These are phyloP conservation scores for Latrodectus hesperus DNA, from an alignment of 2,888 invertebrate species.

Conservation along the genomic window DNA sequence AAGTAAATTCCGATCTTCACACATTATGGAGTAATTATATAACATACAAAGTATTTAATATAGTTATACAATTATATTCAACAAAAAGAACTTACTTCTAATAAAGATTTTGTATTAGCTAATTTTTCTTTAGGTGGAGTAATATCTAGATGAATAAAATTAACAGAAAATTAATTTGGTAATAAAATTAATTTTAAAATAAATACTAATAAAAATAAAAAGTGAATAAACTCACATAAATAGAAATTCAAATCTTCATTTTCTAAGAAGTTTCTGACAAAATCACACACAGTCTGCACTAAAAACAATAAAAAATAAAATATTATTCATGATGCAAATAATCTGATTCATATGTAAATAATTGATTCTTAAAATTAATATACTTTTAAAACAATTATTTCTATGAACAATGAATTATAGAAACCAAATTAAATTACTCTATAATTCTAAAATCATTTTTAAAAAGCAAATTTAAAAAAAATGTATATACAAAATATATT, in stretches of 20 bases:
- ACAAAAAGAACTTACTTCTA: constrained; percentile 25
- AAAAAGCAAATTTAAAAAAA: too few relatives aligned
- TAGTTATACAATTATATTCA: too few relatives aligned
- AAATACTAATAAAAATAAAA: neutral
- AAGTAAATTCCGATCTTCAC: too few relatives aligned
- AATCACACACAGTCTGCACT: constrained; percentile 82
- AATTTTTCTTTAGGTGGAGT: constrained; percentile 87
- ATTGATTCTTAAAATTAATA: too few relatives aligned
- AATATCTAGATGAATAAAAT: constrained; percentile 76
- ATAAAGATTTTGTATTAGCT: constrained; percentile 75
- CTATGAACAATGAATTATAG: too few relatives aligned
- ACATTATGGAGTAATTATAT: neutral
- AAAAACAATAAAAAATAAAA: constrained; percentile 59
- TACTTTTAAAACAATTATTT: too few relatives aligned
- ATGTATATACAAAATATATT: too few relatives aligned
- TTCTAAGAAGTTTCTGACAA: constrained; percentile 83
- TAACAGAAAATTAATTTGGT: neutral
- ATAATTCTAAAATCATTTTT: too few relatives aligned
- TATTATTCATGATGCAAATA: too few relatives aligned
- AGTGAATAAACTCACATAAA: constrained; percentile 82
- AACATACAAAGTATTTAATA: too few relatives aligned
- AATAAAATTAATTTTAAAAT: neutral
- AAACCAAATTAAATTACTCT: too few relatives aligned
- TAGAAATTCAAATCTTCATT: constrained; percentile 82
- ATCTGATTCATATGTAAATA: too few relatives aligned